Base-by-base conservation (phyloP, 2,113 vertebrate species). In the Sterna hirundo region DNA sequence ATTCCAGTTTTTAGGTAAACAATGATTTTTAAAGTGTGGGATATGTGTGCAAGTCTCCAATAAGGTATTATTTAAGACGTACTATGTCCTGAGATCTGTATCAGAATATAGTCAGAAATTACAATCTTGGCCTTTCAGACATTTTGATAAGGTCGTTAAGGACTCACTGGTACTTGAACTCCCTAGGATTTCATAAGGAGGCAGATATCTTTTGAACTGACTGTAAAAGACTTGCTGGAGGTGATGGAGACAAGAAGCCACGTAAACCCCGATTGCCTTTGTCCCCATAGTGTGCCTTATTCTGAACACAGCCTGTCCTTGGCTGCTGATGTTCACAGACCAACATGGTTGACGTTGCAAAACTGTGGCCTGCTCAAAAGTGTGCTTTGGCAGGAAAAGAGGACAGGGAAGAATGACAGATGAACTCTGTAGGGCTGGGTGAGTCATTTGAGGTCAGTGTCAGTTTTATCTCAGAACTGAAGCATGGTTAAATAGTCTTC, bases 321-420 rank as follows among this genome's bases (percentile, higher is more conserved):
- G 36, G 52, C 57, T 71, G 46, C n/a, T 46, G 2, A 6, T 36
- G 15, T 27, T 64, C 46, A 4, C 57, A 23, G 16, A 11, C 2
- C 38, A 38, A 62, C 13, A 2, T 0, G 17, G 47, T 2, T 86
- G 47, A 2, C 3, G 2, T 6, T 42, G 30, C n/a, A 49, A 18
- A 88, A 4, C 47, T 8, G 25, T 55, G 54, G 13, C 40, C 40
- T 57, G 32, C 51, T 66, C 69, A 44, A 5, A 32, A 60, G 19
- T 3, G 6, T 54, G 47, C 47, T 88, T 15, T 11, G 78, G 47
- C 16, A 68, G 79, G 82, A 62, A 11, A 44, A 34, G 46, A 40
- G 13, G 6, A 9, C 0, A 1, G 9, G 17, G 13, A 75, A 34
- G 21, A 12, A 21, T 20, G n/a, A 17, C 3, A 6, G 42, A 23